Base-by-base conservation (phyloP, 2,888 invertebrate species). In the Drosophila tanythrix region DNA sequence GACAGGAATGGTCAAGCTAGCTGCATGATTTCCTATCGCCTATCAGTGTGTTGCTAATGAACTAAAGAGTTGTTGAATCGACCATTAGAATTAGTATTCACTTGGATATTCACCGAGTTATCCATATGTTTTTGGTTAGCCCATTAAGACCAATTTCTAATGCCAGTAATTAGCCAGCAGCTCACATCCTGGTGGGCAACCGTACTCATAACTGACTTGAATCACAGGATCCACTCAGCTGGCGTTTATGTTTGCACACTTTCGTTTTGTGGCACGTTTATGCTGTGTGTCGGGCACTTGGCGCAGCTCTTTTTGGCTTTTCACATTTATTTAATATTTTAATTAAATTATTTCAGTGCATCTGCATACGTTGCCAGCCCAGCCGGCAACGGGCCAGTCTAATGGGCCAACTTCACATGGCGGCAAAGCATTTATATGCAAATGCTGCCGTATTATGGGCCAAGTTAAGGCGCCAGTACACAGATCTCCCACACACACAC, bases 271-370 rank as follows among this genome's bases (percentile, higher is more conserved):
- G 74, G 67, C 63, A 48, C 63, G 43, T 75, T 70, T 66, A 66
- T 58, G 35, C 50, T 61, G 48, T 76, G 65, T 62, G n/a, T 36
- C 46, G 58, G 61, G 69, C 63, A 63, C 64, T 56, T 60, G 72
- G 70, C 57, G 50, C 50, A 53, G 74, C 64, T 81, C 65, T 76
- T 74, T 82, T 81, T 77, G 76, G 74, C 70, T 72, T 81, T 81
- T 76, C 64, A 71, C 87, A 82, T 82, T 88, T 86, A 83, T 87
- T 80, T 89, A 80, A 87, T 87, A 89, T 88, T 89, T 87, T 87
- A 89, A 87, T 87, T 89, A 87, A 87, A 87, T 89, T 89, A 87
- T 88, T 84, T 82, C 70, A 80, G 73, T 80, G 84, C 81, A 81
- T 72, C 83, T 81, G 73, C 74, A 68, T 68, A 60, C 74, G 59